Base-by-base conservation (phyloP, 1,140 invertebrate genomes). In the Marisa cornuarietis region DNA sequence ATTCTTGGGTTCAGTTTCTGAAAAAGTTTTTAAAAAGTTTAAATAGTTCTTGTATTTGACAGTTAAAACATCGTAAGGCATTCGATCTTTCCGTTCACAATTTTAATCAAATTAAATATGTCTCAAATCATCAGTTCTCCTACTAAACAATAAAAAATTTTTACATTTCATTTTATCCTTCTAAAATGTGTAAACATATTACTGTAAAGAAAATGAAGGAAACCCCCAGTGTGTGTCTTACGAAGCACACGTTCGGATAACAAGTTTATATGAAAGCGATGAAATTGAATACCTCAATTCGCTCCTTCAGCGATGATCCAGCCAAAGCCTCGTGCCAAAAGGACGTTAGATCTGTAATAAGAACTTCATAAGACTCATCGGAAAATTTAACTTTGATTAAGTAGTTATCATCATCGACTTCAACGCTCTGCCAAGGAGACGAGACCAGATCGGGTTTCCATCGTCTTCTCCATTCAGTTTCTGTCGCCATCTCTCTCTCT, bases 1-100 rank as follows among this genome's bases (percentile, higher is more conserved):
- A 90, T 84, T 51, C 83, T 86, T 6, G 89, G 89, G 80, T 90
- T 90, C 20, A 90, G 78, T 83, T 86, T 86, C 89, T 90, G 79
- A 76, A 61, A 74, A 79, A n/a, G n/a, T n/a, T n/a, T n/a, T n/a
- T n/a, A n/a, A 52, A 78, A 61, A 82, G 71, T 20, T 81, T 8
- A 76, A 71, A 18, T 58, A 8, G 16, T 58, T 58, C 11, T 9
- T 18, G 9, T 1, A 58, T 58, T 58, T 58, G 16, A 14, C 54
- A 58, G 16, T 14, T 58, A 58, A 42, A 42, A 42, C 6, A 42
- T 42, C 31, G 31, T 42, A 42, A 42, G 31, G 31, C 6, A 6
- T 6, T 42, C 3, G 31, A 42, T 42, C 31, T 42, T 42, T 42
- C 6, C 0, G 3, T 42, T 42, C 2, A 42, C 31, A 42, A 6